Conservation (phyloP, 53 echinoderm and acorn worm species). For the Zoroaster sp. region DNA sequence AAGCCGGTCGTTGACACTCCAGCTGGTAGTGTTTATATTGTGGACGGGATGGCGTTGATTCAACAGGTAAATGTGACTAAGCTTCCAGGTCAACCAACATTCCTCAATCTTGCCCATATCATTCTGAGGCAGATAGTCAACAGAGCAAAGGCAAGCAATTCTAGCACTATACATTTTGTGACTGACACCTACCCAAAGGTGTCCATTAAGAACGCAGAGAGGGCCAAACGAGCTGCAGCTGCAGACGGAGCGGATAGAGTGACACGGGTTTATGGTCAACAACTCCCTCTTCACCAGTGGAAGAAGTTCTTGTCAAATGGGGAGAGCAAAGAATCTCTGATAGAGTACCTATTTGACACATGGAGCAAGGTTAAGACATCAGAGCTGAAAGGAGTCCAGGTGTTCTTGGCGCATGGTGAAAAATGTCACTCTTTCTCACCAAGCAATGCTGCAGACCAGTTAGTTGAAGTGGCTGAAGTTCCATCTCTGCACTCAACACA, state of each 20-base stretch:
- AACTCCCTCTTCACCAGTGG: conserved; percentile 40
- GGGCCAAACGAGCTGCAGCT: conserved; percentile 54
- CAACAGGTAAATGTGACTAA: conserved; percentile 28
- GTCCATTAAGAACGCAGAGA: too few species aligned
- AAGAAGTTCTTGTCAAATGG: conserved; percentile 49
- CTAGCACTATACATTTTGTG: conserved; percentile 58
- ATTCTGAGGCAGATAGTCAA: conserved; percentile 9
- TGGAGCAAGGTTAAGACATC: conserved; percentile 10
- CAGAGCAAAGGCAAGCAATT: background rate
- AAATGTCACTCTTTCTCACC: conserved; percentile 45
- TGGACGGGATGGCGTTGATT: conserved; percentile 46
- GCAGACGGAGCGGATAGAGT: conserved; percentile 36
- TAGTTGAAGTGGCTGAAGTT: background rate
- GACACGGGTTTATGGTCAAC: background rate
- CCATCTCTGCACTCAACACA: background rate
- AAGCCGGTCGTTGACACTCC: conserved; percentile 4
- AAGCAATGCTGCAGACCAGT: background rate
- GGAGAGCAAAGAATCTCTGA: conserved; percentile 28
- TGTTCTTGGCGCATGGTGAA: conserved; percentile 56
- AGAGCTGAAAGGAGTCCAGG: conserved; percentile 43
- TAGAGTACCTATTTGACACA: conserved; percentile 23
- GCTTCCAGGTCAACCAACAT: conserved; percentile 11
- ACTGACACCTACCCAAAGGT: conserved; percentile 59
- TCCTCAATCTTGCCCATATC: conserved; percentile 10
- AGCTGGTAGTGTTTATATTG: conserved; percentile 9